Base-by-base conservation (phyloP, 2,113 vertebrate species). In the Galbula dea region DNA sequence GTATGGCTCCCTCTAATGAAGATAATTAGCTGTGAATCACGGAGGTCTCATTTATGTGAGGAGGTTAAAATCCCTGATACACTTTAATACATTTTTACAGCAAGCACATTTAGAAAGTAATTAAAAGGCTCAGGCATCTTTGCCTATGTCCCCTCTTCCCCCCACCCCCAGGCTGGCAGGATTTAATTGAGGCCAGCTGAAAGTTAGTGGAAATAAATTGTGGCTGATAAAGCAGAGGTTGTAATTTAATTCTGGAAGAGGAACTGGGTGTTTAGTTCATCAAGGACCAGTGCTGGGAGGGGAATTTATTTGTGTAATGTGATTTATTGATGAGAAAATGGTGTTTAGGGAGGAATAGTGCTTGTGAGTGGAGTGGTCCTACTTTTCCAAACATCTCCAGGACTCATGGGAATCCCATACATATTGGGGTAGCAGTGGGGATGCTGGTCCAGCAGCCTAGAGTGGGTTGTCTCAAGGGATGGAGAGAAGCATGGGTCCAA, bases 161-260 rank as follows among this genome's bases (percentile, higher is more conserved):
- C 19, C 86, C 74, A n/a, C n/a, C 85, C 57, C 51, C 3, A 6
- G 15, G 13, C 69, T 32, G 73, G 86, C 59, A 37, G 93, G 86
- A 93, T 95, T 96, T 97, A 97, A 97, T 96, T 96, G 97, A 94
- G 96, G 96, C 95, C 96, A 71, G 80, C 27, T 57, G 93, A 96
- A 93, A 94, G 93, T 95, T 94, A 81, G 75, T 71, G 46, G 89
- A 57, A 69, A 89, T 96, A 85, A 95, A 96, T 94, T 37, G 88
- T 32, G 82, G 93, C 87, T 86, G 91, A 79, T 91, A 94, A 96
- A 48, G 88, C 3, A 2, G 39, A 88, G 84, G 48, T 55, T 83
- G 81, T 39, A 45, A 57, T 90, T 90, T 82, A 86, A 95, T 94
- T 67, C 18, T 3, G 52, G 82, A 62, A 79, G 79, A 90, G 75